Conservation (phyloP, 2,113 vertebrate species). For the Cardinalis cardinalis region DNA sequence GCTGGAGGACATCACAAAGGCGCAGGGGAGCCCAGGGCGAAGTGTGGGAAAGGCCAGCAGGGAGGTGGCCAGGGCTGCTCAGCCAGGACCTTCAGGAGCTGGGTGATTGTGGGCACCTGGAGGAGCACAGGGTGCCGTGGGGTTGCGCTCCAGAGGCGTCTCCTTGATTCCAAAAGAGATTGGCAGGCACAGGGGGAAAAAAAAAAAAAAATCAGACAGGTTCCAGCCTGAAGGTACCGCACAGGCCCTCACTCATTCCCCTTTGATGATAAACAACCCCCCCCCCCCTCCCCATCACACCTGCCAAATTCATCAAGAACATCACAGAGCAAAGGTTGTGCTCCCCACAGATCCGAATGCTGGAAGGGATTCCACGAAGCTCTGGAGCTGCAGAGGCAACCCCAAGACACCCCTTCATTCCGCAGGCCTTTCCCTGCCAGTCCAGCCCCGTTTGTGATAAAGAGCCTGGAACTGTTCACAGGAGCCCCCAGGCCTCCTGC, state of each 20-base stretch:
- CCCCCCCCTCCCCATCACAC: not conserved
- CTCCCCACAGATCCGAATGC: not conserved
- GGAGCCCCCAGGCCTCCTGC: not conserved
- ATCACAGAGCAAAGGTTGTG: conserved; percentile 53
- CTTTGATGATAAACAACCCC: conserved; percentile 67
- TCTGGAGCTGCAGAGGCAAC: conserved; percentile 43
- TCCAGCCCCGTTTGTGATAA: not conserved
- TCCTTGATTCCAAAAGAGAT: conserved; percentile 64
- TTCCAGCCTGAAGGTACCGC: conserved; percentile 62
- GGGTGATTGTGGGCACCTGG: not conserved
- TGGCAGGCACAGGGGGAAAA: conserved; percentile 59
- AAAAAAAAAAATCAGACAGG: conserved; percentile 66
- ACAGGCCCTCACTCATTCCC: conserved; percentile 63
- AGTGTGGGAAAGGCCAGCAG: not conserved
- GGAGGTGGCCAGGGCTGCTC: not conserved
- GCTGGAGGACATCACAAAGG: not conserved
- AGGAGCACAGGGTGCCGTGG: conserved; percentile 50
- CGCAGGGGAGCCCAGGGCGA: not conserved
- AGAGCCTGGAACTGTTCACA: not conserved
- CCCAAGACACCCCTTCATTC: conserved; percentile 32
- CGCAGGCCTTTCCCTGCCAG: not conserved
- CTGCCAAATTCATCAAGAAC: conserved; percentile 60
- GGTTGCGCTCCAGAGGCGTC: conserved; percentile 53
- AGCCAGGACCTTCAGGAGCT: not conserved
- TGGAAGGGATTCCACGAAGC: conserved; percentile 61